These are phyloP conservation scores for Pachycephus smyrnensis DNA, from an alignment of 2,888 invertebrate genomes.

Conservation along the genomic window DNA sequence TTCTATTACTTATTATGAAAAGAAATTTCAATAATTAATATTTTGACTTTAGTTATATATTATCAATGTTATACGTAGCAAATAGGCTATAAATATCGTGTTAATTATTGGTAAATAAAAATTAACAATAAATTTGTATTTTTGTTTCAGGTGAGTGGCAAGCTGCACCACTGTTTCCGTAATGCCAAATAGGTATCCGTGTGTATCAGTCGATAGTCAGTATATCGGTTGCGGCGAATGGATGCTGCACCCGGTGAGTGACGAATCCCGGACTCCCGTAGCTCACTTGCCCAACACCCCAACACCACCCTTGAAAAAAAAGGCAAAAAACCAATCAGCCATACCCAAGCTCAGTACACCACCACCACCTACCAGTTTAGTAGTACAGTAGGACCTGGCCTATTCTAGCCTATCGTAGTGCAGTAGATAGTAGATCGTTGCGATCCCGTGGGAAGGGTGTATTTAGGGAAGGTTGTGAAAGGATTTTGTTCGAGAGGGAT, in stretches of 20 bases:
- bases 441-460: background rate
- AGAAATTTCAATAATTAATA: background rate
- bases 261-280: conserved; percentile 57
- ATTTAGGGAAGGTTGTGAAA: background rate
- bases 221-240: conserved; percentile 66
- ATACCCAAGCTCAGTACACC: conserved; percentile 36
- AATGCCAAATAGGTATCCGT: conserved; percentile 68
- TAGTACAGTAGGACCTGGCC: conserved; percentile 40
- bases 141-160: conserved; percentile 67
- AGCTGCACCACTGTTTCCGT: conserved; percentile 65
- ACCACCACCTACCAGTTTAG: conserved; percentile 26
- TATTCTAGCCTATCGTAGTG: conserved; percentile 38
- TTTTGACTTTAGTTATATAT: no score
- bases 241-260: conserved; percentile 67
- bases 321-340: conserved; percentile 27
- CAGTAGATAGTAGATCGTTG: conserved; percentile 24
- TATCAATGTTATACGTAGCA: background rate
- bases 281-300: conserved; percentile 36
- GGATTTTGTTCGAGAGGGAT: background rate
- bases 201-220: conserved; percentile 63
- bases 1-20: no score
- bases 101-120: background rate
- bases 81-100: background rate
- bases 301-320: conserved; percentile 22
- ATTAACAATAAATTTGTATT: conserved; percentile 21